These are phyloP conservation scores for Agriopis marginaria DNA, from an alignment of 2,888 invertebrate genomes.

Conservation along the genomic window DNA sequence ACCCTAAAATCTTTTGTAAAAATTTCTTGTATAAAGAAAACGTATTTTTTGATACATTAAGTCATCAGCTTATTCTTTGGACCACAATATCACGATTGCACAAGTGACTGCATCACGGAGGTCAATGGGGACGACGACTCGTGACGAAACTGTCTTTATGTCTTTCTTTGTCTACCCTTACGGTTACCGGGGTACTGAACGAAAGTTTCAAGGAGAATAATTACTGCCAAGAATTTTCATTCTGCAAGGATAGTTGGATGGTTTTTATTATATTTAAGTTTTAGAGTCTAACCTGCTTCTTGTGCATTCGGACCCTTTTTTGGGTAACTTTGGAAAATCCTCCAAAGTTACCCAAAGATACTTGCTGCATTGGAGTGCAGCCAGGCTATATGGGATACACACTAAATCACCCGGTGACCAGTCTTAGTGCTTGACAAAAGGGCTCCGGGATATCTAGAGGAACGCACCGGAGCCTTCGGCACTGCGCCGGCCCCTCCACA, in stretches of 20 bases:
- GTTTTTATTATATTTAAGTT: not conserved
- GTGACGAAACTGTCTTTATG: slow-evolving; percentile 46
- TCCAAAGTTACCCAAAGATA: too few species aligned
- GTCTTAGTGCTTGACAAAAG: too few species aligned
- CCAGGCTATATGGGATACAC: too few species aligned
- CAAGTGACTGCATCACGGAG: slow-evolving; percentile 56
- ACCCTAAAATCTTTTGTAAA: too few species aligned
- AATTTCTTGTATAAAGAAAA: too few species aligned
- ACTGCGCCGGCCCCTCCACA: too few species aligned
- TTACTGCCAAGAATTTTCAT: not conserved
- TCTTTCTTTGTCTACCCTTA: slow-evolving; percentile 61
- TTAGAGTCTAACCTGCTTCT: not conserved
- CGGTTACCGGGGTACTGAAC: slow-evolving; percentile 48
- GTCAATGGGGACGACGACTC: slow-evolving; percentile 75
- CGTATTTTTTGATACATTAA: not conserved
- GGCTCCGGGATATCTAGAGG: too few species aligned
- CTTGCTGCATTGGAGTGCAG: too few species aligned
- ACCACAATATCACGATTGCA: slow-evolving; percentile 49
- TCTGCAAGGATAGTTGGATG: not conserved
- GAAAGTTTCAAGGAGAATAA: not conserved
- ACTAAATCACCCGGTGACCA: too few species aligned
- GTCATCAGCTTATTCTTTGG: slow-evolving; percentile 22
- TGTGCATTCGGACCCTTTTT: too few species aligned
- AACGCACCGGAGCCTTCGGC: too few species aligned
- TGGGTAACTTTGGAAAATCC: too few species aligned